Base-by-base conservation (phyloP, 1,140 invertebrate species). In the Nasonia longicornis region DNA sequence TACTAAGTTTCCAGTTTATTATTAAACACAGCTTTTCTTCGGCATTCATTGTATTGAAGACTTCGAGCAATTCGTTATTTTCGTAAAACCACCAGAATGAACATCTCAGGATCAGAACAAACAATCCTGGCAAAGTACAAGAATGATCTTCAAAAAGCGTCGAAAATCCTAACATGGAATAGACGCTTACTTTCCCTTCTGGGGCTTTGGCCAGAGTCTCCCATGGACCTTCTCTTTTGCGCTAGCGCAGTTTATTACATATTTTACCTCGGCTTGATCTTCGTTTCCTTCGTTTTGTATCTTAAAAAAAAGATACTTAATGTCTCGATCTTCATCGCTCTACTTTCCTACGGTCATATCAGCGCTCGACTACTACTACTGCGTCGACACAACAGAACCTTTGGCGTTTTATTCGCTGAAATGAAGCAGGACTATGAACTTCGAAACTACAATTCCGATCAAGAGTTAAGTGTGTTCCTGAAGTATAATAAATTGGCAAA, bases 171-270 rank as follows among this genome's bases (percentile, higher is more conserved):
- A 6, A 29, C 7, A 22, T 85, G 84, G 84, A 85, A 85, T 38
- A 73, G 29, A n/a, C 79, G 81, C 67, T 72, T 85, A 26, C 64
- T 85, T 29, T 83, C 78, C 26, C 81, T 85, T 6, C 14, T 83
- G 22, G 84, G 84, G 16, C 63, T 85, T n/a, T 85, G 84, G 84
- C 83, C 83, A 0, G 81, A 80, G 73, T 82, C 82, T 3, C 84
- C 83, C 1, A 82, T 52, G n/a, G 82, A 80, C 29, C 22, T 84
- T 20, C 63, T 66, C 80, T 85, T 82, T 64, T 58, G 52, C 16
- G 52, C 14, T 20, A 20, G 14, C 52, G 82, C 81, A 3, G 70
- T 63, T 14, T 72, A 75, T 16, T 80, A 75, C 31, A 0, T 83
- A 6, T 67, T 67, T 2, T 84, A 85, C 71, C 72, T 85, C 20